Conservation (phyloP, 1,140 invertebrate genomes). For the Drosophila pectinifera region DNA sequence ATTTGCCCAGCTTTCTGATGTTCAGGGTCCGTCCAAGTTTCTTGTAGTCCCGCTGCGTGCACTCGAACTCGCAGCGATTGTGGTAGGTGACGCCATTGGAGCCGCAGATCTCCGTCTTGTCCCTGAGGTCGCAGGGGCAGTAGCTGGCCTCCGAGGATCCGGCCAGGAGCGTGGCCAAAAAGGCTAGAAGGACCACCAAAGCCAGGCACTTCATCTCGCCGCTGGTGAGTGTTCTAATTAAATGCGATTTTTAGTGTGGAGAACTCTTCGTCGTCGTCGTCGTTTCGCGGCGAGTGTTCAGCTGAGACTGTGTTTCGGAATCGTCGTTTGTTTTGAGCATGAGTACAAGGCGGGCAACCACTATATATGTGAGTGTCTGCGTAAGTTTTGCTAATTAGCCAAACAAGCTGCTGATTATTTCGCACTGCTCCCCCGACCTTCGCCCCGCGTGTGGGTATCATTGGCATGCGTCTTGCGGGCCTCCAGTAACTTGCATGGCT, state of each 20-base stretch:
- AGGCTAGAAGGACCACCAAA: constrained; percentile 47
- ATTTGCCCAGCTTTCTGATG: constrained; percentile 50
- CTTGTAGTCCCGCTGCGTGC: constrained; percentile 68
- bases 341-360: background rate
- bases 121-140: constrained; percentile 74
- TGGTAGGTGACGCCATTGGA: constrained; percentile 74
- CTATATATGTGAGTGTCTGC: constrained; percentile 31
- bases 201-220: constrained; percentile 71
- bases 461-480: constrained; percentile 66
- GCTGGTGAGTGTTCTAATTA: constrained; percentile 13
- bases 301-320: constrained; percentile 54
- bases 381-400: constrained; percentile 72
- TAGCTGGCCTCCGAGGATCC: constrained; percentile 47
- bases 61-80: constrained; percentile 80
- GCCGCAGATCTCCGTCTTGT: constrained; percentile 61
- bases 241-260: background rate
- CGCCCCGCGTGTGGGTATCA: constrained; percentile 27
- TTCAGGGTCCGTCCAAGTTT: constrained; percentile 55
- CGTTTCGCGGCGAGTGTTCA: constrained; percentile 40
- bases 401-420: constrained; percentile 64
- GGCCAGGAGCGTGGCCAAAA: constrained; percentile 39
- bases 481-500: constrained; percentile 72
- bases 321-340: constrained; percentile 5
- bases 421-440: background rate
- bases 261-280: background rate